These are phyloP conservation scores for Seriola rivoliana DNA, from an alignment of 2,113 vertebrate species.

Conservation along the genomic window DNA sequence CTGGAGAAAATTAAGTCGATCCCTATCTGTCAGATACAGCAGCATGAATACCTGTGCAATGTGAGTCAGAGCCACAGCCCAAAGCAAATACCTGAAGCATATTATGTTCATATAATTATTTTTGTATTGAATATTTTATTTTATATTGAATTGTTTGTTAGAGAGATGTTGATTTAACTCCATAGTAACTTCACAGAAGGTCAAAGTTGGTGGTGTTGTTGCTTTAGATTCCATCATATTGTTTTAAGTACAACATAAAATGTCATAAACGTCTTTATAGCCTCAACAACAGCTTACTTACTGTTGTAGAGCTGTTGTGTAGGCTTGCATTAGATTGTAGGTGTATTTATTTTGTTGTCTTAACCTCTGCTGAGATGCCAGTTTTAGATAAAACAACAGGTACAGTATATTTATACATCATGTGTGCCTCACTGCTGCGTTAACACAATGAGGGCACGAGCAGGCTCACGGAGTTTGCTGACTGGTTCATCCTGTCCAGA, in stretches of 20 bases:
- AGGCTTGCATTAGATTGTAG: background rate
- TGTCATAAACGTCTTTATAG: too few relatives aligned
- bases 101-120: background rate
- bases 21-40: background rate
- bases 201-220: background rate
- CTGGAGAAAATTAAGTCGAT: background rate
- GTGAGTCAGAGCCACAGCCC: background rate
- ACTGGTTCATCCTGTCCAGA: constrained; percentile 15
- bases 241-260: too few relatives aligned
- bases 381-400: background rate
- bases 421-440: background rate
- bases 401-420: background rate
- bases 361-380: too few relatives aligned
- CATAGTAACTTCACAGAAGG: background rate
- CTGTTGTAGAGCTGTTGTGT: background rate
- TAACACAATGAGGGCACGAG: background rate
- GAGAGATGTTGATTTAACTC: background rate
- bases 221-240: background rate
- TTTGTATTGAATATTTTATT: background rate
- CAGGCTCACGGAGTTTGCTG: constrained; percentile 21
- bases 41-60: background rate
- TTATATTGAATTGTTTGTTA: background rate
- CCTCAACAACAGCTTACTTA: background rate
- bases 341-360: too few relatives aligned
- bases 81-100: background rate